Conservation (phyloP, 64 coral and sea anemone genomes). For the Stichodactyla mertensii region DNA sequence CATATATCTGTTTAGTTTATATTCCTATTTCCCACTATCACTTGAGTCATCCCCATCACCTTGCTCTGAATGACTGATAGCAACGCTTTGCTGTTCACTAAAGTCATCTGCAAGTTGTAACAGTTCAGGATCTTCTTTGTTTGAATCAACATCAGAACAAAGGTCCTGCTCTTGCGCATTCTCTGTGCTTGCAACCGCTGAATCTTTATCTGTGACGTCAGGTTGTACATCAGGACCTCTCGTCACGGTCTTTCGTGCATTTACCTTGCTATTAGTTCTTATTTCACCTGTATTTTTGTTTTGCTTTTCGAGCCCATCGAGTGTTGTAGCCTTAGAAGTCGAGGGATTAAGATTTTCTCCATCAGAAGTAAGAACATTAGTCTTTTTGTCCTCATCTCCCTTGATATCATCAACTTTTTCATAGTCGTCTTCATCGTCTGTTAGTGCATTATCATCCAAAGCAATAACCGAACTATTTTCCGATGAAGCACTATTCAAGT, state of each 20-base stretch:
- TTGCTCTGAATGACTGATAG: background rate
- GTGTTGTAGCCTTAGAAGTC: background rate
- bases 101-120: slow-evolving; percentile 46
- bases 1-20: background rate
- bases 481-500: slow-evolving; percentile 88
- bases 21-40: background rate
- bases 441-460: slow-evolving; percentile 50
- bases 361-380: background rate
- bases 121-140: slow-evolving; percentile 65
- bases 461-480: slow-evolving; percentile 61
- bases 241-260: background rate
- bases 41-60: background rate
- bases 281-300: background rate
- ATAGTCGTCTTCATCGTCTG: slow-evolving; percentile 23
- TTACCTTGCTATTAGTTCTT: background rate
- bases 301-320: background rate
- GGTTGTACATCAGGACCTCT: background rate
- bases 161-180: background rate
- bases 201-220: background rate
- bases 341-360: background rate
- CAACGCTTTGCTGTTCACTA: slow-evolving; percentile 20
- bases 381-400: background rate
- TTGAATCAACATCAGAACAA: slow-evolving; percentile 42
- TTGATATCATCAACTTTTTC: slow-evolving; percentile 5
- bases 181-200: background rate